Evolutionary conservation across 2,888 invertebrate genomes (phyloP), one percentile per base, ranked within the genome.

Genomic region (Ophion costatus): DNA sequence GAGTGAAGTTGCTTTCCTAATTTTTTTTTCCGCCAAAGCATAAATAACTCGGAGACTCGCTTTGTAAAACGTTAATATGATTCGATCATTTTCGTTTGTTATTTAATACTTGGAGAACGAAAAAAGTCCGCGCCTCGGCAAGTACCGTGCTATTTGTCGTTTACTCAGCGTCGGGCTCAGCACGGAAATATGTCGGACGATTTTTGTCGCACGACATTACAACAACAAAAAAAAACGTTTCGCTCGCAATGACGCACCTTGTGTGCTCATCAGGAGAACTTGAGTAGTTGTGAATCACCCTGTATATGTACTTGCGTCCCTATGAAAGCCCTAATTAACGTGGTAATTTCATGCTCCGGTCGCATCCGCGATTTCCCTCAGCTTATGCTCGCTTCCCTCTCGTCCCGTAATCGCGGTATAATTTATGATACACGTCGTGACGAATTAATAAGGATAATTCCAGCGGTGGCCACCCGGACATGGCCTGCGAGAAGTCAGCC

Each of bases 291-390:
- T 17, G 51, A 5, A 51, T 17, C 51, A 51, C 51, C 17, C 17
- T 51, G 51, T 51, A 51, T 5, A 51, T 17, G 51, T 75, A 84
- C 83, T 82, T 86, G 84, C 88, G 88, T 89, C 87, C 89, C 86
- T 87, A 90, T 85, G 83, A 82, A 85, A 80, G 74, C 82, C 83
- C 87, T 88, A 91, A 91, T 91, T 89, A 92, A 88, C 86, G 87
- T 87, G 87, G 82, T 89, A 89, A 91, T 90, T 88, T 86, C 74
- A 64, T 82, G 76, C 76, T 59, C 24, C 22, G 59, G 24, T 51
- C 45, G 83, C 57, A 57, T 73, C 71, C 9, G 71, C 6, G 71
- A 56, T 71, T 71, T 64, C 17, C 57, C 70, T 22, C 22, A 33
- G 51, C n/a, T 67, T 74, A 77, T 80, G 61, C 29, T 77, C 5